phyloP scores from a whole-genome alignment of 2,888 invertebrate genomes.

The Itoplectis maculator region DNA sequence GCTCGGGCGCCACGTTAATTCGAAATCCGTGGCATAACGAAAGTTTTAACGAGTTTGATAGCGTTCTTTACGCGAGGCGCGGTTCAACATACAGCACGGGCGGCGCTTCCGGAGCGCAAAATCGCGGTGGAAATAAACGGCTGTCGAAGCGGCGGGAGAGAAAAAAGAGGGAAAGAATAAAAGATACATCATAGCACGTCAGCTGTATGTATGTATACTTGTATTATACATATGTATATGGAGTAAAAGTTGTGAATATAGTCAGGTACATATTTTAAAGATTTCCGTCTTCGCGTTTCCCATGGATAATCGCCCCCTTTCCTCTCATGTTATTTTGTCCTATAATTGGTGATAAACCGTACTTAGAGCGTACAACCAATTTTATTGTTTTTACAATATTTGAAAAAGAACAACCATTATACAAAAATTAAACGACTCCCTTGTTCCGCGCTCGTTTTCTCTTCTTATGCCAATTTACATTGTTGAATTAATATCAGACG shows the following conservation, averaged over 20 bases:
- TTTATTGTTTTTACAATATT: not conserved
- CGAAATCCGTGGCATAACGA: conserved; percentile 70
- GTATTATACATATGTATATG: too few species aligned
- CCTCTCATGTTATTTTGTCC: too few species aligned
- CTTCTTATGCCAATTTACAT: conserved; percentile 39
- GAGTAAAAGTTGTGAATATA: too few species aligned
- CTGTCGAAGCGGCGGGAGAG: conserved; percentile 41
- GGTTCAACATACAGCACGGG: conserved; percentile 27
- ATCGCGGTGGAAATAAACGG: conserved; percentile 63
- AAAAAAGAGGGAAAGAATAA: conserved; percentile 8
- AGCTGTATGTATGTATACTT: not conserved
- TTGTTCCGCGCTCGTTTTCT: not conserved
- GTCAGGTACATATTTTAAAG: too few species aligned
- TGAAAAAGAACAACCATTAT: not conserved
- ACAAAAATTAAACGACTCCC: not conserved
- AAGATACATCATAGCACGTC: not conserved
- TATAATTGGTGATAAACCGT: too few species aligned
- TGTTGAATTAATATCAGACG: conserved; percentile 33
- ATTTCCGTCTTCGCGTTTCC: too few species aligned
- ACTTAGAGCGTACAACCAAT: not conserved
- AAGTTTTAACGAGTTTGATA: conserved; percentile 78
- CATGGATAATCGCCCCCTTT: too few species aligned
- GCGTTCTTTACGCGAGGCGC: conserved; percentile 58
- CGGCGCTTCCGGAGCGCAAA: conserved; percentile 46
- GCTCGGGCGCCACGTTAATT: conserved; percentile 66